Evolutionary conservation across 2,113 vertebrate genomes (phyloP), one percentile per base, ranked within the genome.

Genomic region (Salminus brasiliensis): DNA sequence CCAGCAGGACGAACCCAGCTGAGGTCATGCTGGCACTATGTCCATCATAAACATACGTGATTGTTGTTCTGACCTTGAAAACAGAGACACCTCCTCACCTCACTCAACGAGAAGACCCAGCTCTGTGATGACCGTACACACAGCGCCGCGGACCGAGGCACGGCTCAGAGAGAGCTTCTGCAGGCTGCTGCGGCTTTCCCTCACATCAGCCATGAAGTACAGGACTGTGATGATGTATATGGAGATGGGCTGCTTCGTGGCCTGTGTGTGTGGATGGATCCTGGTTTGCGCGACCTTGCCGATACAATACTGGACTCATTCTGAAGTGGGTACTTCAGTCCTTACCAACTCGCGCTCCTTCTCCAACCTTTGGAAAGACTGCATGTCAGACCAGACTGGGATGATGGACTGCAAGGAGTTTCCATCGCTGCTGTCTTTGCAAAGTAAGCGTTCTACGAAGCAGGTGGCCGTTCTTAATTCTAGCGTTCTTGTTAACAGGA

Each of bases 351-450:
- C 92, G 79, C 95, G 95, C 87, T 96, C 93, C 88, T 97, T 93
- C 91, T 95, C 95, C 85, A 98, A 97, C 90, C 93, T 97, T 72
- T 98, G 97, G 97, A 97, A 92, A 90, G 95, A 95, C 55, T 98
- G 97, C 86, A 90, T 96, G 41, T 95, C 95, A 1, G 96, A 98
- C 88, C 95, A 95, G 75, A 98, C 97, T 0, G 97, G 96, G 12
- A 94, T 97, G 70, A 94, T 95, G 45, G 96, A 96, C 94, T 98
- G 97, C 92, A 97, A 97, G 88, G 94, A 95, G 32, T 98, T 97
- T 85, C 96, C 96, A 3, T 96, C 97, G 79, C 91, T 98, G 94
- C 90, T 98, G 92, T 96, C 90, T 9, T 88, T 98, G 86, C 94
- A 96, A 83, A 92, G 97, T 98, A 93, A 87, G 95, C 39, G 16